Base-by-base conservation (phyloP, 2,113 vertebrate species). In the Tragelaphus buxtoni region DNA sequence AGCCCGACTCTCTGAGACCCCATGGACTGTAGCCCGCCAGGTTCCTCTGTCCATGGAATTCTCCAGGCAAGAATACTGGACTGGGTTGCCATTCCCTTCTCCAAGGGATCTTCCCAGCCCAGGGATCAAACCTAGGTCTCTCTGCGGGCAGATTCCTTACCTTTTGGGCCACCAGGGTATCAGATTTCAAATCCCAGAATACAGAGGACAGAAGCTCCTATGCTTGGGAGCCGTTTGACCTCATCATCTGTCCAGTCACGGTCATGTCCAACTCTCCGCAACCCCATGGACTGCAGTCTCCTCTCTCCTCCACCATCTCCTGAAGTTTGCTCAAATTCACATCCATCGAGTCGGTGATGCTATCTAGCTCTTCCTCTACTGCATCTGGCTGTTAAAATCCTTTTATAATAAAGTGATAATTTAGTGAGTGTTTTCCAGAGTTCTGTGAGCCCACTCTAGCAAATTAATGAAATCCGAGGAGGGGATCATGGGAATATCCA, bases 281-380 rank as follows among this genome's bases (percentile, higher is more conserved):
- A 42, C 35, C 22, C 35, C 1, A 0, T 13, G 22, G 22, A 6
- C 20, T 24, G 10, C 5, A 42, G 69, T 20, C 10, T 2, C 39
- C 22, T 74, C 69, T 42, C 20, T 74, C 35, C 39, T 42, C 69
- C 39, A 26, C 69, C 22, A 7, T 26, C 35, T 26, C 22, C 35
- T 3, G 0, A 22, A 42, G 35, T 13, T 42, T 39, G 35, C 69
- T 42, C 69, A 26, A 13, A 74, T 74, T 26, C 69, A 74, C 35
- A 42, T 7, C 35, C 69, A 42, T 12, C 6, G 11, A 26, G 22
- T 74, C 0, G 2, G 5, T 26, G 69, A 74, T 42, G 69, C 69
- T 13, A 39, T 22, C n/a, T 69, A 28, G 28, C 14, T 24, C 74
- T 51, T 61, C 11, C 35, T 74, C 39, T 42, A 42, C 69, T 13